phyloP scores from a whole-genome alignment of 2,888 invertebrate genomes.

The Hypsopygia costalis region DNA sequence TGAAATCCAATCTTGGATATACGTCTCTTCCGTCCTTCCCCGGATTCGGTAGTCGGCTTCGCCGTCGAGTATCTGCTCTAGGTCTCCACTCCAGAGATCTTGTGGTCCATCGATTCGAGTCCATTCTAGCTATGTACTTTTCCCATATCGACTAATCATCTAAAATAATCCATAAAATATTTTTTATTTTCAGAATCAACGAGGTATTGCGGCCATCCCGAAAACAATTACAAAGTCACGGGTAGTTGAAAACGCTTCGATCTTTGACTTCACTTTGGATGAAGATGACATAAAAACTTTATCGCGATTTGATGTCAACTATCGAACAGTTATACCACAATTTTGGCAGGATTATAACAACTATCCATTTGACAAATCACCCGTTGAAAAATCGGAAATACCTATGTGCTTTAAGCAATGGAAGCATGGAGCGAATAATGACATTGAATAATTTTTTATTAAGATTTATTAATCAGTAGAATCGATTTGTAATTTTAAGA shows the following conservation, averaged over 20 bases:
- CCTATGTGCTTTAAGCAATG: slow-evolving; percentile 32
- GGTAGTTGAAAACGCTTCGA: slow-evolving; percentile 52
- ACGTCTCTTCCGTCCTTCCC: too few species aligned
- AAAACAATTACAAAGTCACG: slow-evolving; percentile 50
- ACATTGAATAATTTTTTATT: slow-evolving; percentile 29
- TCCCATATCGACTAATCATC: too few species aligned
- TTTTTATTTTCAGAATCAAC: slow-evolving; percentile 49
- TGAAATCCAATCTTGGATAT: too few species aligned
- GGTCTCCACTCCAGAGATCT: too few species aligned
- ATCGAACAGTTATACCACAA: slow-evolving; percentile 34
- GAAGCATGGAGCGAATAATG: slow-evolving; percentile 39
- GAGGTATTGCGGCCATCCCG: slow-evolving; percentile 48
- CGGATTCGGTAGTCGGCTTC: too few species aligned
- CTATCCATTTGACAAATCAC: slow-evolving; percentile 41
- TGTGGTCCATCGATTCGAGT: too few species aligned
- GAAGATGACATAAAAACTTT: slow-evolving; percentile 35
- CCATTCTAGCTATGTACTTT: too few species aligned
- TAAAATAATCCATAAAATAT: too few species aligned
- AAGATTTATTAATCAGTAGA: too few species aligned
- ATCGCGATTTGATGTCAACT: slow-evolving; percentile 48
- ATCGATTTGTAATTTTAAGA: too few species aligned
- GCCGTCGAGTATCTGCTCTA: too few species aligned
- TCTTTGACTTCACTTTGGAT: slow-evolving; percentile 56
- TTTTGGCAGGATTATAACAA: slow-evolving; percentile 48
- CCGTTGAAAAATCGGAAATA: slow-evolving; percentile 21